A percentile compares a stretch with the other conserved stretches of the same genome.
Evolutionary conservation across 2,113 vertebrate species (phyloP).

Genomic region (Jacana jacana): DNA sequence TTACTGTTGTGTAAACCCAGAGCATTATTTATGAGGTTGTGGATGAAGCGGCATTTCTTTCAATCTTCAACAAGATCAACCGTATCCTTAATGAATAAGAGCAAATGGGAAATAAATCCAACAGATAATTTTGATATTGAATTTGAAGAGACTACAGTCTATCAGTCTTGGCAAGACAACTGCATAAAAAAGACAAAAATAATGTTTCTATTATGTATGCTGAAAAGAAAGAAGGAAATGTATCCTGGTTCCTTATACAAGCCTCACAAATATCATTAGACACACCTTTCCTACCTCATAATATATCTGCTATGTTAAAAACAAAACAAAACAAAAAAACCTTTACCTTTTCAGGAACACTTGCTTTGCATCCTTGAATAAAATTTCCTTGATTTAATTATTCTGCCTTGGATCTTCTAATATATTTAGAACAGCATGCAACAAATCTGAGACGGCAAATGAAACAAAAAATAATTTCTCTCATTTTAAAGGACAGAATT

Average conservation of each 20-base stretch:
- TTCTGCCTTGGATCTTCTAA: background rate
- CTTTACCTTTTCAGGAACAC: background rate
- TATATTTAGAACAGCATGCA: background rate
- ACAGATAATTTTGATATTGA: background rate
- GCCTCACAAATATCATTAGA: background rate
- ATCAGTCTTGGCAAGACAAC: slow-evolving; percentile 21
- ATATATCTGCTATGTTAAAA: background rate
- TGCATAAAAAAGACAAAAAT: slow-evolving; percentile 26
- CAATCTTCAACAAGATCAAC: slow-evolving; percentile 30
- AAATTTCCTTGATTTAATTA: background rate
- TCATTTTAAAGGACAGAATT: background rate
- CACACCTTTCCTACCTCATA: background rate
- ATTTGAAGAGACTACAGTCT: slow-evolving; percentile 20
- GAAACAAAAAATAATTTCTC: background rate
- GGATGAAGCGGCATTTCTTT: background rate
- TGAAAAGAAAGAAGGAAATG: slow-evolving; percentile 13
- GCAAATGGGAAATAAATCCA: slow-evolving; percentile 40
- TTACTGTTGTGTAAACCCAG: slow-evolving; percentile 41
- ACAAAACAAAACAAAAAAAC: background rate
- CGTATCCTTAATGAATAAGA: slow-evolving; percentile 13
- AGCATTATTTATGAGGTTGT: slow-evolving; percentile 38
- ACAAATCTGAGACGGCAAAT: background rate
- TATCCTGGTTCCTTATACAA: background rate
- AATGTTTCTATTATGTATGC: slow-evolving; percentile 40
- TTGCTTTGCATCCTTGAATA: background rate